Evolutionary conservation across 2,888 invertebrate genomes (phyloP).

Genomic region (Epistrophe grossulariae): DNA sequence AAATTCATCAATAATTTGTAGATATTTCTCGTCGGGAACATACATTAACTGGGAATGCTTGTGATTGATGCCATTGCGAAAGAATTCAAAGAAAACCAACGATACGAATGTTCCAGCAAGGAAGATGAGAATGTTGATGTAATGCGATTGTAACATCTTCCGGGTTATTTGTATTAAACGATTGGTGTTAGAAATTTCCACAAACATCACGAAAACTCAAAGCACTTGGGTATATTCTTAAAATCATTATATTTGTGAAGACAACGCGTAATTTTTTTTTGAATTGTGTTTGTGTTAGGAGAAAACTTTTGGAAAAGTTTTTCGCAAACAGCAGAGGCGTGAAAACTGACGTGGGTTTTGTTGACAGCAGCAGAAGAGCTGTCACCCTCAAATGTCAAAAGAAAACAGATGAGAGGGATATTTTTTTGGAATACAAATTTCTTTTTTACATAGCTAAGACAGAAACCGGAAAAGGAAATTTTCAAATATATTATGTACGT

Average conservation of each 20-base stretch:
- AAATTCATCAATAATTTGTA: constrained; percentile 83
- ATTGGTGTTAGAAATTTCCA: constrained; percentile 51
- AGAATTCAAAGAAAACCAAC: constrained; percentile 78
- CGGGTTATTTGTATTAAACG: constrained; percentile 31
- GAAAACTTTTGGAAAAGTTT: constrained; percentile 14
- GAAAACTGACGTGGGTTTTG: constrained; percentile 57
- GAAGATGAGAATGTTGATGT: constrained; percentile 77
- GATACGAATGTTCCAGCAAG: constrained; percentile 80
- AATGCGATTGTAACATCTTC: constrained; percentile 68
- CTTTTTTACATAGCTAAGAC: not conserved
- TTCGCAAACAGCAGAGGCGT: not conserved
- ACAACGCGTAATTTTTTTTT: constrained; percentile 27
- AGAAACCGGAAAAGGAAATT: not conserved
- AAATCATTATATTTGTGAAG: constrained; percentile 58
- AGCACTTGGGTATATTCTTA: constrained; percentile 62
- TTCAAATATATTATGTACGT: too few species aligned
- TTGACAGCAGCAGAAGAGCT: constrained; percentile 3
- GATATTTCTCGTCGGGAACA: constrained; percentile 80
- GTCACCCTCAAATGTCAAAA: not conserved
- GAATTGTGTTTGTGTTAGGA: not conserved
- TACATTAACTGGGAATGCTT: constrained; percentile 79
- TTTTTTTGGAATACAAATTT: not conserved
- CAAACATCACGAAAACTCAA: constrained; percentile 50
- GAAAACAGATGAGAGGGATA: constrained; percentile 10
- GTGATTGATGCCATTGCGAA: constrained; percentile 52